Evolutionary conservation across 2,797 vertebrate species (phyloP).

Genomic region (Coreius guichenoti): DNA sequence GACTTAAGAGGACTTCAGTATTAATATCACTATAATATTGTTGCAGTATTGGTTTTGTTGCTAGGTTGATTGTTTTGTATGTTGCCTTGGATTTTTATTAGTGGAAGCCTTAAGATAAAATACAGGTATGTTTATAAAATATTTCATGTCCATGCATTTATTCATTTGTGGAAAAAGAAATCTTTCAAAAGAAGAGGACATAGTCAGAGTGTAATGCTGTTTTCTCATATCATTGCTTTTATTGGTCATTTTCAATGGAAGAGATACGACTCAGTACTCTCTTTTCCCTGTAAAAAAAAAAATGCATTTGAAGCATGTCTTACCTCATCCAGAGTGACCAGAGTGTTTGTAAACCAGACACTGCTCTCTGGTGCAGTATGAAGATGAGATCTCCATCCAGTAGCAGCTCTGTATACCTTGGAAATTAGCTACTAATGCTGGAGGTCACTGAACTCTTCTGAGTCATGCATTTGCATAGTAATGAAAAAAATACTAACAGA

Average conservation of each 20-base stretch:
- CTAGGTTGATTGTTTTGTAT: background rate
- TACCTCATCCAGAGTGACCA: slow-evolving; percentile 22
- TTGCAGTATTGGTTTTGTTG: background rate
- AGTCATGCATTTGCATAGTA: slow-evolving; percentile 39
- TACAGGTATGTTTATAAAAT: background rate
- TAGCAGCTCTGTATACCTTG: slow-evolving; percentile 17
- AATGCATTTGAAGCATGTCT: slow-evolving; percentile 22
- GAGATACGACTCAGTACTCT: background rate
- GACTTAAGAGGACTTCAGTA: background rate
- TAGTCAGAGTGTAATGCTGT: background rate
- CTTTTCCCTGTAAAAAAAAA: background rate
- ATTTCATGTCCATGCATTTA: background rate
- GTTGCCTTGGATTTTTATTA: background rate
- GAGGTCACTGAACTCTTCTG: slow-evolving; percentile 49
- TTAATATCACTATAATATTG: background rate
- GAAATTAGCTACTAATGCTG: slow-evolving; percentile 24
- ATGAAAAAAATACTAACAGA: slow-evolving; percentile 44
- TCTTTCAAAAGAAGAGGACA: background rate
- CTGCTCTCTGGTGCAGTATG: slow-evolving; percentile 32
- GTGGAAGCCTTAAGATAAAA: background rate
- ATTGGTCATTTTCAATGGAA: slow-evolving; percentile 1
- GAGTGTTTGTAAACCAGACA: slow-evolving; percentile 29
- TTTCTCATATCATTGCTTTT: slow-evolving; percentile 4
- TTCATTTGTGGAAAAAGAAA: background rate
- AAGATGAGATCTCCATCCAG: slow-evolving; percentile 47